Evolutionary conservation across 2,888 invertebrate genomes (phyloP).

Genomic region (Pediacus dermestoides): DNA sequence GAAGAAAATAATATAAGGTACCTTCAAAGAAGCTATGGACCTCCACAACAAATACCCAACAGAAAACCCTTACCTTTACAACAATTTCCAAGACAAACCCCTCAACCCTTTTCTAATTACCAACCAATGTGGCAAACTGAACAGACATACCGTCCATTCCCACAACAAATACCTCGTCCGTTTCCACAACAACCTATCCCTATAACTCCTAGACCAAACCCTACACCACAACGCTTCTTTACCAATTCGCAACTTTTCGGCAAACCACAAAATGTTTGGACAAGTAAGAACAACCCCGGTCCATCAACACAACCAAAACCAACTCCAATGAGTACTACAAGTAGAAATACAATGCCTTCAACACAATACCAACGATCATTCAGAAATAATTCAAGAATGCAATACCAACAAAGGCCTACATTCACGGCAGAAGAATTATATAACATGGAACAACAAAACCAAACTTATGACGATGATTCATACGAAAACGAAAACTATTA

Average conservation of each 20-base stretch:
- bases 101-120: no score
- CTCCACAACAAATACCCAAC: background rate
- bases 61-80: no score
- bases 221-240: background rate
- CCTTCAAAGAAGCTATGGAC: slow-evolving; percentile 2
- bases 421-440: slow-evolving; percentile 5
- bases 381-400: no score
- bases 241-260: slow-evolving; percentile 8
- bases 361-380: background rate
- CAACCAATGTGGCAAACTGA: no score
- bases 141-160: no score
- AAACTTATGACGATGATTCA: no score
- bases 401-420: no score
- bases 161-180: no score
- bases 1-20: slow-evolving; percentile 12
- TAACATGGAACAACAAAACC: slow-evolving; percentile 3
- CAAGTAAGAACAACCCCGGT: background rate
- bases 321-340: background rate
- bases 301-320: background rate
- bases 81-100: no score
- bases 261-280: slow-evolving; percentile 8
- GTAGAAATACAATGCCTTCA: background rate
- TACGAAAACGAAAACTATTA: no score
- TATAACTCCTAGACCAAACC: no score
- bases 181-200: no score